Percentiles rank a stretch among this genome's conserved stretches.
Conservation (phyloP, 2,797 vertebrate genomes). For the Pseudomugil gertrudae region DNA sequence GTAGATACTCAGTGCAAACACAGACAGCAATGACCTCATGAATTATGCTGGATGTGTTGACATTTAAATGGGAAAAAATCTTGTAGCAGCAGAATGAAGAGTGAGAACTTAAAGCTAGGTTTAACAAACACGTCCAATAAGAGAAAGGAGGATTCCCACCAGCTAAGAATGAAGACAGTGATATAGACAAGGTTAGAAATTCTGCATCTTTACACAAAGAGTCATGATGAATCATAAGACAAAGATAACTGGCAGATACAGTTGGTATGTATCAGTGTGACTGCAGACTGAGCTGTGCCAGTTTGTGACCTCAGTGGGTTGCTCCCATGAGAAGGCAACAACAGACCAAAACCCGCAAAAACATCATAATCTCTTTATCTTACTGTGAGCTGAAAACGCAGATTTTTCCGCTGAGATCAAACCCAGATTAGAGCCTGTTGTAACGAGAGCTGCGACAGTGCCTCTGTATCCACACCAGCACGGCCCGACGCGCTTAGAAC, state of each 20-base stretch:
- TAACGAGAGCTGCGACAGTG: not conserved
- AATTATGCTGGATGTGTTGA: conserved; percentile 48
- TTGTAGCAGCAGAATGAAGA: not conserved
- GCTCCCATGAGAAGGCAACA: conserved; percentile 44
- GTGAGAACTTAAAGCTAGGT: not conserved
- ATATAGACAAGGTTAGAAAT: not conserved
- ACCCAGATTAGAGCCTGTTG: conserved; percentile 17
- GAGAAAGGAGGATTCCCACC: not conserved
- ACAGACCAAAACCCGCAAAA: conserved; percentile 54
- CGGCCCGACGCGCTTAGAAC: too few species aligned
- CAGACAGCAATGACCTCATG: conserved; percentile 27
- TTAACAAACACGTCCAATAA: not conserved
- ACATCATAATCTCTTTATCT: conserved; percentile 32
- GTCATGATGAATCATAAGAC: not conserved
- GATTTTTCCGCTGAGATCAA: conserved; percentile 24
- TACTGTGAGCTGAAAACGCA: conserved; percentile 23
- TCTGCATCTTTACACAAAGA: not conserved
- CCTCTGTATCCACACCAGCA: not conserved
- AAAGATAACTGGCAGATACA: conserved; percentile 27
- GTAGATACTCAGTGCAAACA: not conserved
- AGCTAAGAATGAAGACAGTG: not conserved
- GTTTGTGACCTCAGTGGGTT: conserved; percentile 41
- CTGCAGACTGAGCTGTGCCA: conserved; percentile 13
- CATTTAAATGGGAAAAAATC: conserved; percentile 38
- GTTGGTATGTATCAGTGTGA: conserved; percentile 33